Base-by-base conservation (phyloP, 2,797 vertebrate species). In the Macrochelys suwanniensis region DNA sequence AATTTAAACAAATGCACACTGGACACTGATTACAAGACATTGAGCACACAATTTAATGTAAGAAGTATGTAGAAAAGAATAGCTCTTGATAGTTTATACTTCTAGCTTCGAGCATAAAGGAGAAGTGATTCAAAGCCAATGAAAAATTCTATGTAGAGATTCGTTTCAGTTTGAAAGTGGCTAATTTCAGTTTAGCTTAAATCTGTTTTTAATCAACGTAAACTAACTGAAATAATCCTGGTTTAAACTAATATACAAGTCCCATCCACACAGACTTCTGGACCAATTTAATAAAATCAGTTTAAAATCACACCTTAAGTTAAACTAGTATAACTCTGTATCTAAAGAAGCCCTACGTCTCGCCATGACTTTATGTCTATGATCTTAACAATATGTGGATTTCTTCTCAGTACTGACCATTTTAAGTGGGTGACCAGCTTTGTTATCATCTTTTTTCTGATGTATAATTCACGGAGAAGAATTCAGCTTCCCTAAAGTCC, bases 311-410 rank as follows among this genome's bases (percentile, higher is more conserved):
- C 90, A 89, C 8, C 12, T 5, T 92, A 87, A 25, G 47, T 85
- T 51, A 90, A 78, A 17, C 54, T 8, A 85, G 28, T 54, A 65
- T 4, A 82, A 47, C 74, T 86, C 59, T 80, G 8, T 47, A 76
- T 54, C 49, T 93, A 92, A 90, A 87, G 25, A 89, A 91, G 93
- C 53, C 42, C 85, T 84, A 92, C 79, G 15, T 49, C 71, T 50
- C 33, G 11, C 19, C 45, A n/a, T 6, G 21, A 47, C 47, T 94
- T 91, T 77, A 31, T 77, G 90, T 5, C 31, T 78, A 49, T 56
- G 92, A 80, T 79, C 91, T 84, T 82, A 42, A 45, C 68, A 90
- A 76, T 80, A 95, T 5, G n/a, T 11, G 5, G 81, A 81, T 71
- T 88, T 45, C 42, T 59, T 84, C 61, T 31, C 54, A 51, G 23